Conservation (phyloP, 2,888 invertebrate species). For the Napeogenes sylphis region DNA sequence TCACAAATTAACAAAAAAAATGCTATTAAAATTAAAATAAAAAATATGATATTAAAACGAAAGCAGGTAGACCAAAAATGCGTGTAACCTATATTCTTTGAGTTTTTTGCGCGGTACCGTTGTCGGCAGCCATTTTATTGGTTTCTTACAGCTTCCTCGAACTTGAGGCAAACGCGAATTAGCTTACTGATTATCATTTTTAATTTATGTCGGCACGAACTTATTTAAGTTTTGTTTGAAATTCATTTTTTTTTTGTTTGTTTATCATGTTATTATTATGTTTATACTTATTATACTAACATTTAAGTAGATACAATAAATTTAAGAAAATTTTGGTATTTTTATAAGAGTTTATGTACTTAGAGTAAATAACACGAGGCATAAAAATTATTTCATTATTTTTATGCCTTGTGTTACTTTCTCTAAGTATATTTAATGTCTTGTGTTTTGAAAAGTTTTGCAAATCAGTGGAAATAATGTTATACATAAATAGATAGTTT, state of each 20-base stretch:
- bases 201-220: constrained; percentile 55
- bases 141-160: constrained; percentile 52
- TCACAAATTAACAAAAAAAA: neutral
- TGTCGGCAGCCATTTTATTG: constrained; percentile 46
- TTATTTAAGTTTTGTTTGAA: constrained; percentile 28
- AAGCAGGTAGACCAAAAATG: constrained; percentile 29
- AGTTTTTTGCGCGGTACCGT: constrained; percentile 51
- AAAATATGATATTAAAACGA: constrained; percentile 12
- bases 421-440: no score
- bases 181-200: constrained; percentile 58
- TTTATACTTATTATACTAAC: neutral
- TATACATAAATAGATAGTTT: no score
- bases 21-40: constrained; percentile 7
- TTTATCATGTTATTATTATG: constrained; percentile 4
- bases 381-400: no score
- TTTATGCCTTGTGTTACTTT: no score
- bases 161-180: constrained; percentile 46
- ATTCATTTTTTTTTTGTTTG: constrained; percentile 30
- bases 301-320: no score
- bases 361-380: no score
- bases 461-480: no score
- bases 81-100: constrained; percentile 40
- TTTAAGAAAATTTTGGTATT: no score
- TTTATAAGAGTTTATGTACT: no score
- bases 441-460: neutral